Conservation (phyloP, 2,888 invertebrate species). For the Epirrhoe alternata region DNA sequence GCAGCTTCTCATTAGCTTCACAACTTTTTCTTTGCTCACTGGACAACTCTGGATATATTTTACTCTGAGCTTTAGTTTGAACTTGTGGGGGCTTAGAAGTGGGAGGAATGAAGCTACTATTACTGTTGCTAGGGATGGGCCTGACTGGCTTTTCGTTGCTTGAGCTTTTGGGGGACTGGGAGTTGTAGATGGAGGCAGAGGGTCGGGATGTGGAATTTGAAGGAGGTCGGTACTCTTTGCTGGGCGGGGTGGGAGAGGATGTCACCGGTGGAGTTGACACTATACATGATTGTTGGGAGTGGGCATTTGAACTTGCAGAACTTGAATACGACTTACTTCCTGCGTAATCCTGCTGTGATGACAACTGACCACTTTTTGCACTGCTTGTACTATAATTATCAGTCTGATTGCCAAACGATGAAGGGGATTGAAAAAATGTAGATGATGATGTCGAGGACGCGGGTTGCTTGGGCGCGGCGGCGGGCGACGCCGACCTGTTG, state of each 20-base stretch:
- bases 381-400: conserved; percentile 85
- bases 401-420: conserved; percentile 85
- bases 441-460: conserved; percentile 82
- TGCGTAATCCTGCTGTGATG: conserved; percentile 84
- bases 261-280: conserved; percentile 87
- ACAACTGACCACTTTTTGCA: conserved; percentile 83
- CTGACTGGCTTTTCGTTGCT: conserved; percentile 71
- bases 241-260: conserved; percentile 78
- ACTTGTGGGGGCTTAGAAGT: conserved; percentile 84
- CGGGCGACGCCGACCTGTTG: conserved; percentile 83
- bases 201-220: conserved; percentile 80
- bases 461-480: conserved; percentile 82
- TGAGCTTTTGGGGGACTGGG: conserved; percentile 73
- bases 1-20: conserved; percentile 81
- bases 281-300: conserved; percentile 89
- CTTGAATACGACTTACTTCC: conserved; percentile 86
- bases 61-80: conserved; percentile 91
- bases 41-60: conserved; percentile 89
- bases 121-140: conserved; percentile 66
- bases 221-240: conserved; percentile 88
- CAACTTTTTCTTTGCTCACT: conserved; percentile 83
- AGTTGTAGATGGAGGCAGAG: conserved; percentile 73
- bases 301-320: conserved; percentile 84
- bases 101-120: conserved; percentile 82
- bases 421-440: conserved; percentile 88